phyloP scores from a whole-genome alignment of 2,888 invertebrate species.

The Caenorhabditis sp. region DNA sequence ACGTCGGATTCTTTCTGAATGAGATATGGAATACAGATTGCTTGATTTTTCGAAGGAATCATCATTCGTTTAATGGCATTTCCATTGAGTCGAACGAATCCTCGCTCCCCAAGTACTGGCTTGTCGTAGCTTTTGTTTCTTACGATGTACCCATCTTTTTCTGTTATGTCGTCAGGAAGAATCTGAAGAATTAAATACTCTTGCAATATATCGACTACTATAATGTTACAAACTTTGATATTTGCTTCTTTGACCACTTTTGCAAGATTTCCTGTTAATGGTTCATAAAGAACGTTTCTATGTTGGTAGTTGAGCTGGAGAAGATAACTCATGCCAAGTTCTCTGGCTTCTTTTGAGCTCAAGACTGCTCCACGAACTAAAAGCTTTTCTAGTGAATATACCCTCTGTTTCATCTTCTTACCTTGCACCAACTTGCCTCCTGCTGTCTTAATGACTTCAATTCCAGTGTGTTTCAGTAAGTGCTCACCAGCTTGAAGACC shows the following conservation, averaged over 20 bases:
- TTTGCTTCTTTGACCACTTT: constrained; percentile 79
- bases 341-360: constrained; percentile 76
- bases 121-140: constrained; percentile 79
- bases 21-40: constrained; percentile 72
- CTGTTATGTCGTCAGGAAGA: constrained; percentile 81
- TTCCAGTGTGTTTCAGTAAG: constrained; percentile 81
- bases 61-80: constrained; percentile 69
- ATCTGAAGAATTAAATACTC: constrained; percentile 78
- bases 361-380: constrained; percentile 78
- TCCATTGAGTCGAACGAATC: constrained; percentile 67
- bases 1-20: constrained; percentile 80
- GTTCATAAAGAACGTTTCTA: constrained; percentile 82
- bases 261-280: constrained; percentile 78
- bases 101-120: constrained; percentile 62
- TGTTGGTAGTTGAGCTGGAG: constrained; percentile 78
- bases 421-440: constrained; percentile 82
- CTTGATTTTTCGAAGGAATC: constrained; percentile 64
- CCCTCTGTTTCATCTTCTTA: too few species aligned
- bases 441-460: constrained; percentile 82
- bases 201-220: too few species aligned
- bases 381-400: constrained; percentile 13
- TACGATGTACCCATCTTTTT: constrained; percentile 80
- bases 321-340: constrained; percentile 78
- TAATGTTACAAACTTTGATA: constrained; percentile 77
- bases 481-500: constrained; percentile 82